phyloP scores from a whole-genome alignment of 37 sponge, comb jelly and placozoan genomes.

The Lycopodina hypogea region DNA sequence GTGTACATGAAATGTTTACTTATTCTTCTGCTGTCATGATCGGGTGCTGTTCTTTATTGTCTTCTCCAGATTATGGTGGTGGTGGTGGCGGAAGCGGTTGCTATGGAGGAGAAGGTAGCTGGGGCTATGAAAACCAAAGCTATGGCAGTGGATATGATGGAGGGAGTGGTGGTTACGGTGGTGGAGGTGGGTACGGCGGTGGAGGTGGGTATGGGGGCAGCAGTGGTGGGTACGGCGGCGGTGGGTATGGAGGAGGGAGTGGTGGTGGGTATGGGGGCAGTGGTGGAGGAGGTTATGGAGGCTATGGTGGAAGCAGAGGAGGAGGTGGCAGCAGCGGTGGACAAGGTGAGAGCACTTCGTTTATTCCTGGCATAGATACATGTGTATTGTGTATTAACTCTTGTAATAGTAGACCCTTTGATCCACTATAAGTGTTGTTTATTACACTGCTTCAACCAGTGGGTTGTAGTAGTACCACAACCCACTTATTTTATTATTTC shows the following conservation, averaged over 20 bases:
- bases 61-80: not conserved
- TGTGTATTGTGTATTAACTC: no score
- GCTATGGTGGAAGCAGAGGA: not conserved
- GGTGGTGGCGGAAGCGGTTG: conserved; percentile 4
- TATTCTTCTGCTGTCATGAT: no score
- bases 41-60: no score
- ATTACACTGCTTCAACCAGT: no score
- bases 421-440: no score
- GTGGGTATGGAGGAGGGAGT: not conserved
- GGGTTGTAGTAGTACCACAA: no score
- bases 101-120: not conserved
- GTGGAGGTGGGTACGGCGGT: not conserved
- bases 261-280: conserved; percentile 5
- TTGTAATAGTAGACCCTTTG: no score
- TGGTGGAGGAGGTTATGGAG: conserved; percentile 17
- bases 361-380: no score
- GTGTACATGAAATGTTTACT: no score
- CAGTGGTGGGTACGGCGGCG: not conserved
- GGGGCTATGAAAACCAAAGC: conserved; percentile 4
- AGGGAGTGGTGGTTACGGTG: conserved; percentile 3
- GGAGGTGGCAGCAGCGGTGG: no score
- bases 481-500: no score
- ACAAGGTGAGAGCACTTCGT: no score
- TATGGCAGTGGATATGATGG: conserved; percentile 4
- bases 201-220: conserved; percentile 11